These are phyloP conservation scores for Prietella phreatophila DNA, from an alignment of 2,113 vertebrate species.

Conservation along the genomic window DNA sequence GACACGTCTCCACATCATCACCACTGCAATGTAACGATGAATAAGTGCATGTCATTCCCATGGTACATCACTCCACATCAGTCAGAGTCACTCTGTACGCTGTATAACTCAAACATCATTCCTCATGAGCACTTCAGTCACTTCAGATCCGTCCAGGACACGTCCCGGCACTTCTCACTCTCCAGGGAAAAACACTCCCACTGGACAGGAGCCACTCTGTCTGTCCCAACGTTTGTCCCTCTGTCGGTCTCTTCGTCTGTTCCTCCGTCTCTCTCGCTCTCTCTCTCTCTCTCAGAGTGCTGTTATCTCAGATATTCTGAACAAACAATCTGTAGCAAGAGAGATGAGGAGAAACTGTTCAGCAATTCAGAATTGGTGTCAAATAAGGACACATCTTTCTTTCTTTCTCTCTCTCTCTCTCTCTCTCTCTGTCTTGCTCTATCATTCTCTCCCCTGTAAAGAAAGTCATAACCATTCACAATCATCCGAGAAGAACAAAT, in stretches of 20 bases:
- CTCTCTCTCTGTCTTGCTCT: not conserved
- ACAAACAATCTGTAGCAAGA: not conserved
- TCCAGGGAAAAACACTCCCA: not conserved
- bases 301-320: slow-evolving; percentile 26
- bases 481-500: not conserved
- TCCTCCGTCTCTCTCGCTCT: slow-evolving; percentile 47
- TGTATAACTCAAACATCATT: not conserved
- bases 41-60: not conserved
- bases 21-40: not conserved
- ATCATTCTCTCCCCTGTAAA: not conserved
- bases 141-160: not conserved
- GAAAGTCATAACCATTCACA: not conserved
- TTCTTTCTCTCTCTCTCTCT: not conserved
- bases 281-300: slow-evolving; percentile 3
- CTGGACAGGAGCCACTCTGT: not conserved
- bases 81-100: not conserved
- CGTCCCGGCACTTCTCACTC: not conserved
- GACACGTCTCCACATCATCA: not conserved
- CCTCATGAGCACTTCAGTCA: not conserved
- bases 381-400: slow-evolving; percentile 32
- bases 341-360: slow-evolving; percentile 7
- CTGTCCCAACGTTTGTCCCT: slow-evolving; percentile 45
- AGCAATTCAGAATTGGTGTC: slow-evolving; percentile 19
- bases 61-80: not conserved
- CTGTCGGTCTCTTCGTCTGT: slow-evolving; percentile 60